Evolutionary conservation across 2,888 invertebrate species (phyloP).

Genomic region (Polylopha cassiicola): DNA sequence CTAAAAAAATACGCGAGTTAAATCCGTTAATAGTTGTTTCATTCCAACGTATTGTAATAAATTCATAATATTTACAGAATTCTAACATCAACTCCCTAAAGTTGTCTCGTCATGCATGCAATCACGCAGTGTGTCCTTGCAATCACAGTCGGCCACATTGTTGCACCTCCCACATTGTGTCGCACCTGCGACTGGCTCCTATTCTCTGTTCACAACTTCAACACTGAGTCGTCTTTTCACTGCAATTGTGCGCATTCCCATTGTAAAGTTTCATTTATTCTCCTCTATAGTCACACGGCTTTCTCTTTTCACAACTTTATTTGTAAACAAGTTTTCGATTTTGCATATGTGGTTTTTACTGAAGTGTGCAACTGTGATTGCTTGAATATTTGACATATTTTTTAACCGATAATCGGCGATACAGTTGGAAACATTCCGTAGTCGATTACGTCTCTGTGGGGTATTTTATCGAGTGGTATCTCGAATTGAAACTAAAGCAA

Average conservation of each 20-base stretch:
- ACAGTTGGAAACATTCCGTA: too few relatives aligned
- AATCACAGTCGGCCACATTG: constrained; percentile 43
- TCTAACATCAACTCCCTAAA: constrained; percentile 21
- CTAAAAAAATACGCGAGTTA: too few relatives aligned
- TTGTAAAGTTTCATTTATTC: constrained; percentile 68
- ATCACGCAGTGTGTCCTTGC: constrained; percentile 35
- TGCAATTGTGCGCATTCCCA: constrained; percentile 67
- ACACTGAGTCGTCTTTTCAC: constrained; percentile 65
- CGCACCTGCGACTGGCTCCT: constrained; percentile 58
- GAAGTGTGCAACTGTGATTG: constrained; percentile 1
- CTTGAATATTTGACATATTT: too few relatives aligned
- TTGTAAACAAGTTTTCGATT: constrained; percentile 36
- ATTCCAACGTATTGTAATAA: too few relatives aligned
- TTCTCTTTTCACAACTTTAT: constrained; percentile 47
- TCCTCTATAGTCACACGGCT: constrained; percentile 40
- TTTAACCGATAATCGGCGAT: too few relatives aligned
- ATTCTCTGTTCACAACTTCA: constrained; percentile 65
- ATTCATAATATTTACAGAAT: too few relatives aligned
- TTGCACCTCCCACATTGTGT: constrained; percentile 48
- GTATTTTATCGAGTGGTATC: too few relatives aligned
- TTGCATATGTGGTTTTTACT: constrained; percentile 19
- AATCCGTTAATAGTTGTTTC: too few relatives aligned
- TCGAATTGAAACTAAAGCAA: too few relatives aligned
- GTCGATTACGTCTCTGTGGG: too few relatives aligned
- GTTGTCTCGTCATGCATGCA: constrained; percentile 39